phyloP scores from a whole-genome alignment of 2,797 vertebrate genomes.

The Muraenolepis orangiensis region DNA sequence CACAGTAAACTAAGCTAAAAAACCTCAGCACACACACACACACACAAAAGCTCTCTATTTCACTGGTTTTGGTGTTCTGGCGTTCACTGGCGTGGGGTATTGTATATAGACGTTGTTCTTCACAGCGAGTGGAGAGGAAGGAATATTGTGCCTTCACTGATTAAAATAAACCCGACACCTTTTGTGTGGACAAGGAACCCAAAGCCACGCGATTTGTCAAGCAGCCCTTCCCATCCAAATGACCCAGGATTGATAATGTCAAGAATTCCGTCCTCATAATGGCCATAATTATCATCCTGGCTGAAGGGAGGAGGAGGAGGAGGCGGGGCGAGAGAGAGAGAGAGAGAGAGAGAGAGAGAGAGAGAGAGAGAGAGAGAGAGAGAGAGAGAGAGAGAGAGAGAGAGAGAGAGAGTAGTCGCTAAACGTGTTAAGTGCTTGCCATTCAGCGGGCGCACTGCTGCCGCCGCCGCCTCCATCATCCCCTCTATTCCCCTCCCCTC shows the following conservation, averaged over 20 bases:
- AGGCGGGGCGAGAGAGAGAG: not conserved
- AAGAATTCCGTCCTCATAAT: constrained; percentile 55
- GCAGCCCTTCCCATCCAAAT: constrained; percentile 43
- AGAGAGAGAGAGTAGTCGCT: constrained; percentile 27
- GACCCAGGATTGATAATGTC: constrained; percentile 50
- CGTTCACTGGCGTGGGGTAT: not conserved
- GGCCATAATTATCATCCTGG: constrained; percentile 40
- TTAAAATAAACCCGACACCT: constrained; percentile 24
- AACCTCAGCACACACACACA: constrained; percentile 25
- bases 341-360: too few relatives aligned
- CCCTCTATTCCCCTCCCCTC: constrained; percentile 17
- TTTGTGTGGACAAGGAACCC: constrained; percentile 21
- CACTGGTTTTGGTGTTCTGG: not conserved
- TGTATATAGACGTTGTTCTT: constrained; percentile 33
- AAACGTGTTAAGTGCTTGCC: constrained; percentile 15
- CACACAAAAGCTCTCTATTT: constrained; percentile 26
- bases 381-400: not conserved
- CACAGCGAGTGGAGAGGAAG: constrained; percentile 1
- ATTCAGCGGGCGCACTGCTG: not conserved
- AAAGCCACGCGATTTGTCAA: constrained; percentile 17
- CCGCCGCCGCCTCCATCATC: constrained; percentile 21
- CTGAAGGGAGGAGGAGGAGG: constrained; percentile 14
- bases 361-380: too few relatives aligned
- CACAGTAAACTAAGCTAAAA: too few relatives aligned
- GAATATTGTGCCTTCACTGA: constrained; percentile 25